These are phyloP conservation scores for Propithecus coquereli DNA, from an alignment of 2,113 vertebrate species.

Conservation along the genomic window DNA sequence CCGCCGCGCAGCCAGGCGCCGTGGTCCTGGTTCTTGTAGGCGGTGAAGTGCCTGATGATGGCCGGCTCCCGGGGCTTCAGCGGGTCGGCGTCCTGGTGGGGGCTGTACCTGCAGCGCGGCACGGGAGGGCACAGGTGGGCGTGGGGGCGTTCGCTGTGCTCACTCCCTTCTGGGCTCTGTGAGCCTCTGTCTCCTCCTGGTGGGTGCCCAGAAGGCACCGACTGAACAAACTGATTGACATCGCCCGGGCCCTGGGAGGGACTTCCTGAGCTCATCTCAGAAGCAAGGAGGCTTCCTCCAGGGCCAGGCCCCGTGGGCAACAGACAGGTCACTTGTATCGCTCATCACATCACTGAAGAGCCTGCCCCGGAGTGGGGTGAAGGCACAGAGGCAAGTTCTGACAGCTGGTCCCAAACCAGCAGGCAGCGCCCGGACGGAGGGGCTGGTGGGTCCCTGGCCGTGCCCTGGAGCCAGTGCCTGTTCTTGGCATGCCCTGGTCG, in stretches of 20 bases:
- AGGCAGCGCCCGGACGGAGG: accelerated
- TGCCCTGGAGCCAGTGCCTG: background rate
- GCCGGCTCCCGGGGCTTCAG: constrained; percentile 95
- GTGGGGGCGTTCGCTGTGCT: background rate
- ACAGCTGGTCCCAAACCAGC: background rate
- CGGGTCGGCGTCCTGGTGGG: constrained; percentile 94
- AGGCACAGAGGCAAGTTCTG: background rate
- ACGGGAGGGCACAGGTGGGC: background rate
- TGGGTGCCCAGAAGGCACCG: background rate
- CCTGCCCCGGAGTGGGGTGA: background rate
- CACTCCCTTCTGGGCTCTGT: background rate
- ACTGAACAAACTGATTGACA: accelerated
- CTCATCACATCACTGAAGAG: background rate
- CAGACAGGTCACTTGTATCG: accelerated
- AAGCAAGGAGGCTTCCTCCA: background rate
- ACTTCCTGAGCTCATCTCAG: background rate
- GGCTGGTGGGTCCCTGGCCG: accelerated
- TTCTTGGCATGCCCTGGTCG: background rate
- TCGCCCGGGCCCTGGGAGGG: accelerated
- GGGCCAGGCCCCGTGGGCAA: background rate
- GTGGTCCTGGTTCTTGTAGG: constrained; percentile 98
- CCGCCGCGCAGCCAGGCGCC: constrained; percentile 98
- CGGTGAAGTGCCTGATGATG: constrained; percentile 90
- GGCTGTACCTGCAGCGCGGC: constrained; percentile 88
- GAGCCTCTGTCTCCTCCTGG: background rate